Evolutionary conservation across 2,888 invertebrate genomes (phyloP).

Genomic region (Corbicula japonica): DNA sequence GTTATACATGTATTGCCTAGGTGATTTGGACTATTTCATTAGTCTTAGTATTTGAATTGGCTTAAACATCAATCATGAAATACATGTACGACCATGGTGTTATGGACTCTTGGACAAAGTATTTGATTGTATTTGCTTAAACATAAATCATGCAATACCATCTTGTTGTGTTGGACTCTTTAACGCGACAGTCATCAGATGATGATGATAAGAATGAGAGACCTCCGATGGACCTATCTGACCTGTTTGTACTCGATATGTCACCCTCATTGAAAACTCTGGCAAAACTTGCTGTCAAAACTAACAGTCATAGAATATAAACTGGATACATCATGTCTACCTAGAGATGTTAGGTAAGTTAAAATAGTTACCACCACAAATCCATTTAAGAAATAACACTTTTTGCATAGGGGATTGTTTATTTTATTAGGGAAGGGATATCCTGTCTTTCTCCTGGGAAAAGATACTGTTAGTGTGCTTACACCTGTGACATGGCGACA

Average conservation of each 20-base stretch:
- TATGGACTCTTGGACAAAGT: background rate
- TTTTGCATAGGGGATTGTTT: background rate
- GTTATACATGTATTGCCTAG: too few species aligned
- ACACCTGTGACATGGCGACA: background rate
- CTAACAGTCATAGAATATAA: constrained; percentile 89
- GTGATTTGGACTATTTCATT: too few species aligned
- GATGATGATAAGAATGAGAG: constrained; percentile 42
- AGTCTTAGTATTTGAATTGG: too few species aligned
- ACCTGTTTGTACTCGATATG: constrained; percentile 94
- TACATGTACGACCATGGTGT: background rate
- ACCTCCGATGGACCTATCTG: constrained; percentile 92
- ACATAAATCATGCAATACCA: background rate
- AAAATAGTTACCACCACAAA: too few species aligned
- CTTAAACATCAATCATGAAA: background rate
- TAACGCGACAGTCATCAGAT: constrained; percentile 6
- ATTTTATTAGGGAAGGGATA: background rate
- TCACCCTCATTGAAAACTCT: constrained; percentile 92
- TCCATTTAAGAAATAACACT: background rate
- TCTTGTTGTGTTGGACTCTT: constrained; percentile 12
- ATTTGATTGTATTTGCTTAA: background rate
- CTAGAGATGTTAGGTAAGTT: constrained; percentile 88
- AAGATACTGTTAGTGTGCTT: background rate
- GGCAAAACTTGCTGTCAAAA: constrained; percentile 90
- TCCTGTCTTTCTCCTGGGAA: background rate
- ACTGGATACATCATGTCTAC: constrained; percentile 90